phyloP scores from a whole-genome alignment of 2,797 vertebrate species.

The Spondyliosoma cantharus region DNA sequence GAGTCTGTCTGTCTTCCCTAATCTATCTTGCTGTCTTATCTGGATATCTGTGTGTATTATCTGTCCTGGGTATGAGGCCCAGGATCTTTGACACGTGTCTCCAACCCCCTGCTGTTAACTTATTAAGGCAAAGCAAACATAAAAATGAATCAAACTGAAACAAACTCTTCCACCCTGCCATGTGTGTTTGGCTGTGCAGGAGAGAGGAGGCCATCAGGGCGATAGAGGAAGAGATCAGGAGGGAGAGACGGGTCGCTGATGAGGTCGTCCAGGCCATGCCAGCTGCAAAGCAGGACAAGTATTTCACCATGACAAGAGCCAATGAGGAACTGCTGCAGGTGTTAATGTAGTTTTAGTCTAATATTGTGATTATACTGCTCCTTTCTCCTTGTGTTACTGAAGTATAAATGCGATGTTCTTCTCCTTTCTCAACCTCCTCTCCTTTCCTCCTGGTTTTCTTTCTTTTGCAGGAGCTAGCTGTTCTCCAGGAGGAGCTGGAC shows the following conservation, averaged over 20 bases:
- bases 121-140: neutral
- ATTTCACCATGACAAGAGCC: slow-evolving; percentile 88
- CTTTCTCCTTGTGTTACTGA: too few species aligned
- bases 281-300: slow-evolving; percentile 88
- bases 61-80: neutral
- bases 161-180: neutral
- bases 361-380: neutral
- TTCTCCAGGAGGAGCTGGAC: slow-evolving; percentile 93
- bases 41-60: neutral
- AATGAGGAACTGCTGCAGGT: slow-evolving; percentile 95
- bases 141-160: neutral
- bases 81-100: neutral
- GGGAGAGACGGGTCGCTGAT: slow-evolving; percentile 89
- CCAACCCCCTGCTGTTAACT: neutral
- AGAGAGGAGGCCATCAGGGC: slow-evolving; percentile 90
- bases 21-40: neutral
- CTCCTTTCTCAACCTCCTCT: slow-evolving; percentile 3
- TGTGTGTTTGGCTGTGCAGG: slow-evolving; percentile 79
- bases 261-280: slow-evolving; percentile 93
- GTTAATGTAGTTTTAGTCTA: neutral
- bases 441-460: neutral
- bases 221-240: slow-evolving; percentile 89
- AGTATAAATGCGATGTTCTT: neutral
- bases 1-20: neutral
- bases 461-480: slow-evolving; percentile 85